These are phyloP conservation scores for Unio delphinus DNA, from an alignment of 2,888 invertebrate genomes.

Conservation along the genomic window DNA sequence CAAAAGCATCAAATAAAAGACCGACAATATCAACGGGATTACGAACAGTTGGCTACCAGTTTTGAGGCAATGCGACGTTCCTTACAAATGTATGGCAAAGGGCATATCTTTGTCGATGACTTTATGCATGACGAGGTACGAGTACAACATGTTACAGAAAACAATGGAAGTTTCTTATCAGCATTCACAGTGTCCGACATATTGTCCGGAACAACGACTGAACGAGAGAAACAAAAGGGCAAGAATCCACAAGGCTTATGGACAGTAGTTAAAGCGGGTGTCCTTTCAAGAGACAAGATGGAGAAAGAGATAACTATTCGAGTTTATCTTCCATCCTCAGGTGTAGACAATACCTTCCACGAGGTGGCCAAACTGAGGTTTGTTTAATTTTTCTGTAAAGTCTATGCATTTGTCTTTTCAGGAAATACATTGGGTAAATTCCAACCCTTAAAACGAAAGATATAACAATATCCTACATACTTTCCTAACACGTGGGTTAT, in stretches of 20 bases:
- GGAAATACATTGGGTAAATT: too few relatives aligned
- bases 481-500: too few relatives aligned
- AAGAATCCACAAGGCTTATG: slow-evolving; percentile 35
- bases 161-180: slow-evolving; percentile 14
- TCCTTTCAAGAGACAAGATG: slow-evolving; percentile 17
- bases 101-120: slow-evolving; percentile 43
- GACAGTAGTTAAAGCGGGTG: slow-evolving; percentile 31
- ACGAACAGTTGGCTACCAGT: slow-evolving; percentile 38
- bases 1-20: slow-evolving; percentile 26
- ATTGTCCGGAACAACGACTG: slow-evolving; percentile 5
- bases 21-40: slow-evolving; percentile 22
- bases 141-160: slow-evolving; percentile 15
- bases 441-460: too few relatives aligned
- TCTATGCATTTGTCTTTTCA: too few relatives aligned
- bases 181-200: slow-evolving; percentile 15
- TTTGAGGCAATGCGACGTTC: slow-evolving; percentile 41
- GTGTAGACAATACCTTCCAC: slow-evolving; percentile 38
- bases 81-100: slow-evolving; percentile 41
- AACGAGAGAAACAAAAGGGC: background rate
- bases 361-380: slow-evolving; percentile 58
- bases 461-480: too few relatives aligned
- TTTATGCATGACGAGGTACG: slow-evolving; percentile 37
- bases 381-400: too few relatives aligned
- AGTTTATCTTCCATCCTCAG: slow-evolving; percentile 40
- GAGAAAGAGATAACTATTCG: slow-evolving; percentile 37